phyloP scores from a whole-genome alignment of 2,113 vertebrate genomes.

The Craseonycteris thonglongyai region DNA sequence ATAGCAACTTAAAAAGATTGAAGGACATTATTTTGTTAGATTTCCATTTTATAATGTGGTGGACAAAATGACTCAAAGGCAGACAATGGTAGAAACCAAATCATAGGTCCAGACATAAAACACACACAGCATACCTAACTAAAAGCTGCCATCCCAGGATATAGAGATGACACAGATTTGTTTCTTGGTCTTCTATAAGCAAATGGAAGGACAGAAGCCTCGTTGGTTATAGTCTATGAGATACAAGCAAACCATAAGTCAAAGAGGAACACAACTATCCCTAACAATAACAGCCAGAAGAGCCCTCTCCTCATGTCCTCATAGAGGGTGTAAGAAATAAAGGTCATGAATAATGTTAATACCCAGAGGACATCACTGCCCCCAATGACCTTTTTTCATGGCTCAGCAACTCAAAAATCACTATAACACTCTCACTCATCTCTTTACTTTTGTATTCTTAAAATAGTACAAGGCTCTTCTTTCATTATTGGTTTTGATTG shows the following conservation, averaged over 20 bases:
- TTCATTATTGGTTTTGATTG: neutral
- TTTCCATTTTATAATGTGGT: neutral
- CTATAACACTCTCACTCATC: too few relatives aligned
- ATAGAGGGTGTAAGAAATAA: neutral
- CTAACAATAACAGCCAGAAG: neutral
- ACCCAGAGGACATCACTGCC: neutral
- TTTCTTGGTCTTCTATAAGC: neutral
- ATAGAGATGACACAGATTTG: neutral
- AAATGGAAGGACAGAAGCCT: neutral
- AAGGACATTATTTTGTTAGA: neutral
- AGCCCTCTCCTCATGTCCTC: neutral
- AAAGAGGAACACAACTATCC: neutral
- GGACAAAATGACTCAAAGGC: neutral
- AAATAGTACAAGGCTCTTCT: neutral
- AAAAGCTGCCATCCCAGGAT: neutral
- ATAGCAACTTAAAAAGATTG: neutral
- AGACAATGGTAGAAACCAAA: neutral
- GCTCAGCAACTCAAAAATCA: neutral
- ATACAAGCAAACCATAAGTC: neutral
- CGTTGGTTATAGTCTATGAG: neutral
- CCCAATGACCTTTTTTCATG: neutral
- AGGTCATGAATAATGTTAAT: neutral
- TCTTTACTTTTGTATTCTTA: neutral
- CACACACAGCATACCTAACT: neutral
- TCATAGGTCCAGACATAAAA: neutral